Percentiles rank a stretch among this genome's conserved stretches.
phyloP scores from a whole-genome alignment of 2,888 invertebrate species.

The Xanthia icteritia region DNA sequence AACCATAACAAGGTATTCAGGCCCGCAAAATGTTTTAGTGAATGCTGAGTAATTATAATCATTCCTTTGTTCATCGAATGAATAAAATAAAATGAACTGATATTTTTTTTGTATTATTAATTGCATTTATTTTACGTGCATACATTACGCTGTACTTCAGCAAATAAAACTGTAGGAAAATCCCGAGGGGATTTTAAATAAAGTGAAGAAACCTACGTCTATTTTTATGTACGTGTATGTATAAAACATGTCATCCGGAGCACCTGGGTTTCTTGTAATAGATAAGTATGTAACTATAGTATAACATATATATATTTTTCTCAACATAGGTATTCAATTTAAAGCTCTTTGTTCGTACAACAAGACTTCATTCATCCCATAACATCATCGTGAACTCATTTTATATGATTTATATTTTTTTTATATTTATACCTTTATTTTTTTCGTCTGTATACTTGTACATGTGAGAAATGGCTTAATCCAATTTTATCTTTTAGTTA shows the following conservation, averaged over 20 bases:
- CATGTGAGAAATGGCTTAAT: constrained; percentile 70
- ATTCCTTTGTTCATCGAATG: constrained; percentile 31
- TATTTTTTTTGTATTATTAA: neutral
- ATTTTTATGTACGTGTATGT: neutral
- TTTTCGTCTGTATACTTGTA: too few relatives aligned
- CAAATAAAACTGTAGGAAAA: constrained; percentile 15
- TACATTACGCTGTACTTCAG: neutral
- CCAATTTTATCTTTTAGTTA: constrained; percentile 60
- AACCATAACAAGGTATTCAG: constrained; percentile 59
- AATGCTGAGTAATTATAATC: constrained; percentile 31
- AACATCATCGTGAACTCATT: neutral
- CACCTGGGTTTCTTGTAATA: constrained; percentile 5
- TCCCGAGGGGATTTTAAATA: constrained; percentile 11
- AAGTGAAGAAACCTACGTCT: constrained; percentile 16
- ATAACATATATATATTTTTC: constrained; percentile 3
- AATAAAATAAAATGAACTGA: constrained; percentile 20
- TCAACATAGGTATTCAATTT: neutral
- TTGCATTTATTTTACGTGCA: neutral
- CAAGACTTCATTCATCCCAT: neutral
- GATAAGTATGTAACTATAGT: too few relatives aligned
- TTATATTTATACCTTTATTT: too few relatives aligned
- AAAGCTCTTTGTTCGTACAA: neutral
- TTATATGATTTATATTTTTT: too few relatives aligned
- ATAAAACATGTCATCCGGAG: constrained; percentile 10
- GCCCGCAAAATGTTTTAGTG: constrained; percentile 33